These are phyloP conservation scores for Paracentrotus lividus DNA, from an alignment of 53 echinoderm and acorn worm species.

Conservation along the genomic window DNA sequence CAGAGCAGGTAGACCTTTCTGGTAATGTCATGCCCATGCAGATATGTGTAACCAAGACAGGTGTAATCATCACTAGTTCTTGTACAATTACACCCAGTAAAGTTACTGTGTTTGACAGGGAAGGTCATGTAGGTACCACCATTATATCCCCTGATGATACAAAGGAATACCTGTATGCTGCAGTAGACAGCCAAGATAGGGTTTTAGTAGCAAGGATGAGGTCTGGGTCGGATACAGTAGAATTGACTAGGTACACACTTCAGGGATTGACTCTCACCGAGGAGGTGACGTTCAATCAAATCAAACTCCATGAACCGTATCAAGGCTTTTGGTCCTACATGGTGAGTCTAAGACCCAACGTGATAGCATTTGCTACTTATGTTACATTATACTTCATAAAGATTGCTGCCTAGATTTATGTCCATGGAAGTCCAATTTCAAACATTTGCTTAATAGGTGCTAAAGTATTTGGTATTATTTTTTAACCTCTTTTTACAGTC, in stretches of 20 bases:
- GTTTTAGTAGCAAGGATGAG: neutral
- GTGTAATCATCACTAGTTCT: neutral
- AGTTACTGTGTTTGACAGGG: neutral
- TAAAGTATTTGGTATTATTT: too few species aligned
- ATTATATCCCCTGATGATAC: neutral
- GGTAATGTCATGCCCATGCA: neutral
- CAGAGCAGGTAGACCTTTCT: neutral
- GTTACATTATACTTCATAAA: neutral
- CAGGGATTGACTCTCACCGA: neutral
- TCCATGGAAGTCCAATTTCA: too few species aligned
- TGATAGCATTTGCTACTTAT: neutral
- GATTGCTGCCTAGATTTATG: neutral
- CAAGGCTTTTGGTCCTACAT: neutral
- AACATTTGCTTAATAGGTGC: too few species aligned
- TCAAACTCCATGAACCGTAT: too few species aligned
- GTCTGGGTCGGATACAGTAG: neutral
- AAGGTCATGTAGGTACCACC: neutral
- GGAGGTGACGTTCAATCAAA: neutral
- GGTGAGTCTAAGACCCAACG: neutral
- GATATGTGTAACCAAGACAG: neutral
- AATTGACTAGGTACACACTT: neutral
- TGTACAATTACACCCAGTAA: neutral
- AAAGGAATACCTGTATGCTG: constrained; percentile 23
- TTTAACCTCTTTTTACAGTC: too few species aligned
- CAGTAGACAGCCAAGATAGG: constrained; percentile 2